Evolutionary conservation across 2,113 vertebrate genomes (phyloP), one percentile per base, ranked within the genome.

Genomic region (Lagopus leucura): DNA sequence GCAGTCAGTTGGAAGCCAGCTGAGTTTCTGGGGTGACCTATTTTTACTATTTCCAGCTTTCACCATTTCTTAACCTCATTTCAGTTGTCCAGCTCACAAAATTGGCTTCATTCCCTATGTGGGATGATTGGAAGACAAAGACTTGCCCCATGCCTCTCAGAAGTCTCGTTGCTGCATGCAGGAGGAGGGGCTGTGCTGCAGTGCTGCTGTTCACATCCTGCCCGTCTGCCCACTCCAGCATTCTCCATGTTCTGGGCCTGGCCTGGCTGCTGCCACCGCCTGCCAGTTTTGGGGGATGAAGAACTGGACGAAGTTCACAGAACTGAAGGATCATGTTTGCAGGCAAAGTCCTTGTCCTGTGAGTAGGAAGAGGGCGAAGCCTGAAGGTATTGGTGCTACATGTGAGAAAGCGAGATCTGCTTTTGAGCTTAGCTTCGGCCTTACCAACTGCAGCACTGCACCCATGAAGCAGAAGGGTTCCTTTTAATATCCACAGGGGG

Each of bases 71-170:
- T 34, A 70, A 18, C n/a, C 30, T n/a, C 7, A 0, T 5, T 42
- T 57, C 71, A 30, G 13, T 12, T 40, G 42, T 16, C 45, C 40
- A 2, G 9, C 25, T 55, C 32, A 36, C 57, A 24, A 7, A 36
- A 20, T 1, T 0, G 18, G 10, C 22, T 36, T 67, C 22, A 12
- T 55, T 42, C 50, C n/a, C 11, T 0, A 0, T 15, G 17, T 18
- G 24, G 2, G 17, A 6, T 5, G 52, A 50, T 27, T 72, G 52
- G 2, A 55, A 58, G 40, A 38, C 24, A 3, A 8, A 38, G 72
- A 18, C 6, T 64, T 8, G 2, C 22, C 34, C 48, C 15, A 2
- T 1, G 3, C 34, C 30, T 9, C 15, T 10, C 32, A 12, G 42
- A 24, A 25, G 47, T 12, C 43, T 13, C 9, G 7, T 16, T 61